Base-by-base conservation (phyloP, 2,113 vertebrate genomes). In the Paraplagusia blochii region DNA sequence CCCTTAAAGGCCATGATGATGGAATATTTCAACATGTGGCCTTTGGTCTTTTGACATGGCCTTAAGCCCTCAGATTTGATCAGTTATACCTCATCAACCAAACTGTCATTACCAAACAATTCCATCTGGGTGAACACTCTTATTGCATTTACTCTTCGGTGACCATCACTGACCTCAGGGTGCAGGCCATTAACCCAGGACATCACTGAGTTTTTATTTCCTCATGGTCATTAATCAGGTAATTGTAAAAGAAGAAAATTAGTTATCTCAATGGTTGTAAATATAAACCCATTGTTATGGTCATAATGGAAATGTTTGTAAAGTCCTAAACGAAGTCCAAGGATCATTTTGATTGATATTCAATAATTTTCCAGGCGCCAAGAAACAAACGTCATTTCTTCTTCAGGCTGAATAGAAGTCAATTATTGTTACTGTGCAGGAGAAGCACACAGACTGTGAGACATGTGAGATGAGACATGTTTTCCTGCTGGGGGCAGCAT, bases 161-260 rank as follows among this genome's bases (percentile, higher is more conserved):
- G 49, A 68, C 55, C 35, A 9, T 57, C 34, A 76, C 61, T 74
- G 49, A 68, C 55, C 54, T 49, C 29, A 19, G 17, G 47, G 12
- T 33, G 43, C 46, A 49, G 19, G 44, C 55, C 35, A 45, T 67
- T 75, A 66, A 72, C 58, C 58, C 46, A n/a, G 63, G 56, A 73
- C 57, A 44, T 56, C 14, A 13, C 22, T 56, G 47, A 46, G 34
- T 13, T 44, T 65, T 68, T 59, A 55, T 58, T 74, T 22, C 44
- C 14, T 53, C 38, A 16, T 8, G 48, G 9, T 58, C 56, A 66
- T 50, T 55, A 63, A 69, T 69, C n/a, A 8, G 11, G 2, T 53
- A 4, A 11, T 58, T 59, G 56, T 10, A 7, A 4, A 8, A 38
- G 35, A 49, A 14, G 11, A 14, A 11, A 43, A 70, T 69, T 50